phyloP scores from a whole-genome alignment of 2,888 invertebrate genomes.

The Pyrrhosoma nymphula region DNA sequence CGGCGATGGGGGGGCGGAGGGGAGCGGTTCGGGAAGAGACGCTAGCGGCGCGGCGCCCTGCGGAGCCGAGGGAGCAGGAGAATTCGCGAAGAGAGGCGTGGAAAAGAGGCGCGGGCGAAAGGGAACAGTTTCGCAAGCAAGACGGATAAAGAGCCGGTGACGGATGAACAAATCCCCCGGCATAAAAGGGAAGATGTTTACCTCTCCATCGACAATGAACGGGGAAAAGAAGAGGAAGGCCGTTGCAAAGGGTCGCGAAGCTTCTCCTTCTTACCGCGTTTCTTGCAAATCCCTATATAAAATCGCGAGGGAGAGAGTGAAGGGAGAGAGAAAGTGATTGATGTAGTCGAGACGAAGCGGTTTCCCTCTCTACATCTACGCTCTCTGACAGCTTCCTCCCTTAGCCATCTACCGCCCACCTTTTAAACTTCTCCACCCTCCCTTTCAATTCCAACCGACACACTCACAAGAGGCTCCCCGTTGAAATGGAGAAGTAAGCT shows the following conservation, averaged over 20 bases:
- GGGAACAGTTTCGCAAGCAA: neutral
- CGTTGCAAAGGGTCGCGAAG: neutral
- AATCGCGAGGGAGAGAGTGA: neutral
- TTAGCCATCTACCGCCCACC: neutral
- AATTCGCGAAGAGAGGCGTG: neutral
- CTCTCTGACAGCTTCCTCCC: neutral
- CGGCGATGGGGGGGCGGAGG: neutral
- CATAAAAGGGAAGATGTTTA: neutral
- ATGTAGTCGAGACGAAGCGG: neutral
- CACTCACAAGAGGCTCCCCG: neutral
- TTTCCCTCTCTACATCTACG: neutral
- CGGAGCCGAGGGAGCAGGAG: neutral
- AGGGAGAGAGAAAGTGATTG: neutral
- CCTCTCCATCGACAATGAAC: neutral
- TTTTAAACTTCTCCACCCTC: neutral
- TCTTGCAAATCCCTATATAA: neutral
- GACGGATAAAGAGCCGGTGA: slow-evolving; percentile 2
- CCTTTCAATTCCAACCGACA: neutral
- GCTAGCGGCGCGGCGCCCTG: no score
- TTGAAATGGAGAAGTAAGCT: slow-evolving; percentile 27
- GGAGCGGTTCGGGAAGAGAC: neutral
- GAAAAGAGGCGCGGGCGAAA: neutral
- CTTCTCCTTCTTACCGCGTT: neutral
- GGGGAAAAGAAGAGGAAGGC: neutral
- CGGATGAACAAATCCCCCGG: slow-evolving; percentile 29